Percentiles rank a stretch among this genome's conserved stretches.
Conservation (phyloP, 1,140 invertebrate genomes). For the Oreohelix idahoensis region DNA sequence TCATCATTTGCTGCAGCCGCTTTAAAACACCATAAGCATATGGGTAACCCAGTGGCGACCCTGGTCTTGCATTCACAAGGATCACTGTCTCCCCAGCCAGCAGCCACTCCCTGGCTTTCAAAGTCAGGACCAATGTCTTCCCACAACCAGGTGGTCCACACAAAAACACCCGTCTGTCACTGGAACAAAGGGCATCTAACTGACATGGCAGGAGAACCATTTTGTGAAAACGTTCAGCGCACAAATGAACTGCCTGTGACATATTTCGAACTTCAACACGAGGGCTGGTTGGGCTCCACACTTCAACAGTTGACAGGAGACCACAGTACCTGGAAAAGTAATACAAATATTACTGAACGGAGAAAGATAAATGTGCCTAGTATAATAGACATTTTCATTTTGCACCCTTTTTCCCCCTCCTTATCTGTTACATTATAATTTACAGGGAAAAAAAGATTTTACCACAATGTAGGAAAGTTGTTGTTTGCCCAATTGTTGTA, state of each 20-base stretch:
- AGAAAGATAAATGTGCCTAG: too few species aligned
- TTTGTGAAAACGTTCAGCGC: slow-evolving; percentile 27
- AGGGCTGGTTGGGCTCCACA: slow-evolving; percentile 40
- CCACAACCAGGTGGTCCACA: slow-evolving; percentile 41
- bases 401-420: too few species aligned
- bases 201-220: slow-evolving; percentile 24
- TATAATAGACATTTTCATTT: too few species aligned
- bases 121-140: slow-evolving; percentile 39
- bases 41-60: slow-evolving; percentile 5
- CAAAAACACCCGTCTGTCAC: slow-evolving; percentile 19
- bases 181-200: slow-evolving; percentile 20
- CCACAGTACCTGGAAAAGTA: slow-evolving; percentile 40
- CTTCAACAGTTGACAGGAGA: slow-evolving; percentile 44
- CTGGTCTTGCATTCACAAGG: slow-evolving; percentile 35
- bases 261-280: slow-evolving; percentile 38
- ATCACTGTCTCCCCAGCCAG: slow-evolving; percentile 19
- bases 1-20: slow-evolving; percentile 20
- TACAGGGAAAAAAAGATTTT: too few species aligned
- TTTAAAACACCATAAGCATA: slow-evolving; percentile 16
- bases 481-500: too few species aligned
- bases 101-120: slow-evolving; percentile 40
- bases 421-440: too few species aligned
- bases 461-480: too few species aligned
- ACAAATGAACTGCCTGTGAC: slow-evolving; percentile 33
- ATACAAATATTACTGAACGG: too few species aligned